Base-by-base conservation (phyloP, 2,888 invertebrate genomes). In the Volucella bombylans region DNA sequence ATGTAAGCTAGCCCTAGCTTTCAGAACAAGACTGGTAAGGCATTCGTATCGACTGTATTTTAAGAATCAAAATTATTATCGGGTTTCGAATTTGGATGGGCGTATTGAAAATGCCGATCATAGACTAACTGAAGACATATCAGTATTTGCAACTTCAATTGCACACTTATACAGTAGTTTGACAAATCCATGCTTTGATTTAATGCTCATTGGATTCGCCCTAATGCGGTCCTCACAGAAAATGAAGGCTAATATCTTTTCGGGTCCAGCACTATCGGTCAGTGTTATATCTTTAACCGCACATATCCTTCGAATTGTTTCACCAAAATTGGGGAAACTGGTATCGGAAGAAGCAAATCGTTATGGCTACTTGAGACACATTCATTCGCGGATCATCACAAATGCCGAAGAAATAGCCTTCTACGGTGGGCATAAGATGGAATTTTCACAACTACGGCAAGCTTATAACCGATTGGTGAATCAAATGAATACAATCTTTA, bases 351-450 rank as follows among this genome's bases (percentile, higher is more conserved):
- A 99, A 92, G 99, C 99, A 0, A 95, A 97, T 83, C 94, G 97
- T 89, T 97, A 97, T 92, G 99, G 99, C 1, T 96, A 97, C 90
- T 92, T 99, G 39, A 92, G 97, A 18, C 98, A 97, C 89, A 96
- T 98, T 23, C 99, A 99, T 91, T 96, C 98, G 0, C 93, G 99
- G 45, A 95, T 99, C 69, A 99, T 99, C 69, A 96, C 98, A 1
- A 99, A 99, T 91, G 97, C 98, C 0, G 99, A 99, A 92, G 99
- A 99, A 92, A 98, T 99, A 87, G 99, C 99, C 1, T 99, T 99
- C 92, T 99, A 99, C 90, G 97, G 97, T 1, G 99, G 99, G 0
- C 98, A 99, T 9, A 15, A 96, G 95, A 96, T 98, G 80, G 99
- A 99, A 90, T 93, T 97, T 83, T 94, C 94, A 57, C 96, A 98